Conservation (phyloP, 2,113 vertebrate genomes). For the Gulo gulo region DNA sequence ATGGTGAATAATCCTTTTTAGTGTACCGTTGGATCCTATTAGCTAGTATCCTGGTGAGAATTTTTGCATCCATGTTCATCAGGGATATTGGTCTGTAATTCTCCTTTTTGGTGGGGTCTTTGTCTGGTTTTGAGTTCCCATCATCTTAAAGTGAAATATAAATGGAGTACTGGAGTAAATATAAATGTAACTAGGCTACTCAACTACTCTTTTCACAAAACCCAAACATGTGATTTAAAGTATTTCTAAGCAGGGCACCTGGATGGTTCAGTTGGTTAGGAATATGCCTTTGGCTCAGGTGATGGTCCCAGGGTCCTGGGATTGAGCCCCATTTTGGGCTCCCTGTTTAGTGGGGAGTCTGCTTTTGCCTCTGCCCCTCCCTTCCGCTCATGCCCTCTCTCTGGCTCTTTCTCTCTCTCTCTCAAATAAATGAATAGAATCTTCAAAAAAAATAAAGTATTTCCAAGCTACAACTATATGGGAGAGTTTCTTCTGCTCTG, state of each 20-base stretch:
- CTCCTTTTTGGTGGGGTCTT: neutral
- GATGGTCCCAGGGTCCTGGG: too few relatives aligned
- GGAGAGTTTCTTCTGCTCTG: neutral
- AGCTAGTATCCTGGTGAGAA: too few relatives aligned
- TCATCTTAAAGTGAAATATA: slow-evolving; percentile 25
- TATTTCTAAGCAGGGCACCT: neutral
- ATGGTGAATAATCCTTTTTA: too few relatives aligned
- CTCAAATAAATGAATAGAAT: neutral
- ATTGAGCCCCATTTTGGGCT: neutral
- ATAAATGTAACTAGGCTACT: neutral
- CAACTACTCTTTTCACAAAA: slow-evolving; percentile 3
- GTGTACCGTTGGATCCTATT: too few relatives aligned
- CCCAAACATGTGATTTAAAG: slow-evolving; percentile 19
- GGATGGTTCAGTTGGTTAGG: too few relatives aligned
- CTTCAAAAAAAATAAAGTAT: neutral
- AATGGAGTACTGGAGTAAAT: slow-evolving; percentile 29
- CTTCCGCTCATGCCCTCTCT: neutral
- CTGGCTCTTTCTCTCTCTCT: neutral
- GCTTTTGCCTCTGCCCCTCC: neutral
- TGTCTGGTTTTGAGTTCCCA: neutral
- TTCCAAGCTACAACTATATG: neutral
- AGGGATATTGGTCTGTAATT: neutral
- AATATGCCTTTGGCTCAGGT: too few relatives aligned
- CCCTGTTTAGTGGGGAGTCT: neutral
- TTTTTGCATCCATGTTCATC: neutral